A percentile compares a stretch with the other conserved stretches of the same genome.
Evolutionary conservation across 1,140 invertebrate genomes (phyloP).

Genomic region (Drosophila lacertosa): DNA sequence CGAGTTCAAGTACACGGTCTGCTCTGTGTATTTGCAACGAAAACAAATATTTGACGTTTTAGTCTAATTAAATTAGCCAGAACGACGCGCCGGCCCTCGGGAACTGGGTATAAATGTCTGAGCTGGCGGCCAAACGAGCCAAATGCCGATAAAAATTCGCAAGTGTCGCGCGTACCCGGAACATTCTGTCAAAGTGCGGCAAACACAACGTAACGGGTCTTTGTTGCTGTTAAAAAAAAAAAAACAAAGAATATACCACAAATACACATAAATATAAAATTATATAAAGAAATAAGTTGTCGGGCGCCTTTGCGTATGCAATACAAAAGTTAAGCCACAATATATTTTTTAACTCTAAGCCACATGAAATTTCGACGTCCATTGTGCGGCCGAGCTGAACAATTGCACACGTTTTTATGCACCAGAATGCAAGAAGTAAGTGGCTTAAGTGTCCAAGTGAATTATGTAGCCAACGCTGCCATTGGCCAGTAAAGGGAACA

Average conservation of each 20-base stretch:
- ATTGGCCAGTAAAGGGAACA: not conserved
- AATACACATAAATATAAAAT: conserved; percentile 3
- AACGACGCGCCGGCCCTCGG: conserved; percentile 57
- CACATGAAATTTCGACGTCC: conserved; percentile 70
- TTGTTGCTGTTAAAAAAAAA: not conserved
- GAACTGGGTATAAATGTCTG: conserved; percentile 75
- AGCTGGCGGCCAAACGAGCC: conserved; percentile 31
- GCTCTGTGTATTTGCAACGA: conserved; percentile 19
- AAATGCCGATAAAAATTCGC: conserved; percentile 55
- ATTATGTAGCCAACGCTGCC: conserved; percentile 50
- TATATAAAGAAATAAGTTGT: conserved; percentile 18
- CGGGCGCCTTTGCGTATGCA: conserved; percentile 45
- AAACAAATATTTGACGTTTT: conserved; percentile 83
- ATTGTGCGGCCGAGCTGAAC: conserved; percentile 69
- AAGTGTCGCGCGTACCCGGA: conserved; percentile 27
- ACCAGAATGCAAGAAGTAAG: conserved; percentile 78
- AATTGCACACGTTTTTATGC: conserved; percentile 76
- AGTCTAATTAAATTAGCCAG: conserved; percentile 83
- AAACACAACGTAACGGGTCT: not conserved
- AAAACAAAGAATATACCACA: conserved; percentile 11
- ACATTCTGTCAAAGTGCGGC: conserved; percentile 34
- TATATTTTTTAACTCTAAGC: conserved; percentile 66
- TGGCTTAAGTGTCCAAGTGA: conserved; percentile 75
- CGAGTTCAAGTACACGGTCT: conserved; percentile 26
- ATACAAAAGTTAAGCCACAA: conserved; percentile 55